Evolutionary conservation across 2,888 invertebrate genomes (phyloP).

Genomic region (Pemphredon lugubris): DNA sequence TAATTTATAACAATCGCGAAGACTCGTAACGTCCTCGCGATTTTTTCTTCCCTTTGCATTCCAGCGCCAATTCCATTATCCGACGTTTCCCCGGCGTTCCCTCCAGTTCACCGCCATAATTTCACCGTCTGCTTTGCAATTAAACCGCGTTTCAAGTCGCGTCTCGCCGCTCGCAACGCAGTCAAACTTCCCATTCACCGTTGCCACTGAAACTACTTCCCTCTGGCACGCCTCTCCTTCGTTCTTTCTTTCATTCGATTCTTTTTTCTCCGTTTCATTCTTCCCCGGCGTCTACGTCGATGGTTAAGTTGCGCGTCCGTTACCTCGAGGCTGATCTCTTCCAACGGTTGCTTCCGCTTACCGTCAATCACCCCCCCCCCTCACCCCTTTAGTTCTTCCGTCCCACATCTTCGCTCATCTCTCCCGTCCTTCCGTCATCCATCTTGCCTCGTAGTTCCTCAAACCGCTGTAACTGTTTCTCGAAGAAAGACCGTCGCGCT

Average conservation of each 20-base stretch:
- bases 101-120: neutral
- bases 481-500: slow-evolving; percentile 30
- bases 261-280: neutral
- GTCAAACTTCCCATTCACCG: slow-evolving; percentile 10
- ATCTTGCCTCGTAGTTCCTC: slow-evolving; percentile 33
- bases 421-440: slow-evolving; percentile 28
- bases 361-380: neutral
- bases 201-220: slow-evolving; percentile 16
- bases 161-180: neutral
- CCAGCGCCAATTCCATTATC: too few relatives aligned
- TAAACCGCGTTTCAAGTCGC: too few relatives aligned
- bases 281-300: slow-evolving; percentile 1
- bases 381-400: neutral
- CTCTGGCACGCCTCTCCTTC: neutral
- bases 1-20: too few relatives aligned
- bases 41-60: too few relatives aligned
- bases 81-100: too few relatives aligned
- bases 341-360: neutral
- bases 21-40: too few relatives aligned
- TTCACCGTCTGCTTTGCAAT: neutral
- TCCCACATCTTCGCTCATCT: neutral
- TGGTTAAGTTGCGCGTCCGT: neutral
- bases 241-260: slow-evolving; percentile 9
- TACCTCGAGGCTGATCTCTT: neutral
- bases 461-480: slow-evolving; percentile 39